Conservation (phyloP, 2,888 invertebrate species). For the Embidobia sp. region DNA sequence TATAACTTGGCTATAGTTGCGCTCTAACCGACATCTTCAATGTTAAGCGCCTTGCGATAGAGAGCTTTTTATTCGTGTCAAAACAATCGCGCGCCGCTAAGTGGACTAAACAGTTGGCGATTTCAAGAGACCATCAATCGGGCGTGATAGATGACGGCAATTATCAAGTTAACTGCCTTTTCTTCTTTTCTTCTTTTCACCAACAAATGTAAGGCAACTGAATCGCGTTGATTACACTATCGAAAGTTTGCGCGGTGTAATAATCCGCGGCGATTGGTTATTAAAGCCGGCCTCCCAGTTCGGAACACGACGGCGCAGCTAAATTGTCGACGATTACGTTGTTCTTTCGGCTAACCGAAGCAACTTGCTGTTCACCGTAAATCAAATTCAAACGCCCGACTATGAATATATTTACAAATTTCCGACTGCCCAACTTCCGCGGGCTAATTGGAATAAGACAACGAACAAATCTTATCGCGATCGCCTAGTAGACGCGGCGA, state of each 20-base stretch:
- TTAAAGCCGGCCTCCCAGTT: too few species aligned
- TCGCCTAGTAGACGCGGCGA: neutral
- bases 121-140: too few species aligned
- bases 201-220: too few species aligned
- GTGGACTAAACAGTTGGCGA: too few species aligned
- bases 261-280: too few species aligned
- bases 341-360: conserved; percentile 19
- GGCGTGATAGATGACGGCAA: too few species aligned
- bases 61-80: conserved; percentile 55
- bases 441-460: conserved; percentile 19
- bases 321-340: conserved; percentile 23
- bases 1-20: conserved; percentile 60
- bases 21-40: conserved; percentile 58
- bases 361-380: conserved; percentile 23
- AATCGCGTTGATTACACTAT: too few species aligned
- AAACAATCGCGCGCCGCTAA: too few species aligned
- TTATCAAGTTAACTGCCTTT: too few species aligned
- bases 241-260: too few species aligned
- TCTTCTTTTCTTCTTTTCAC: too few species aligned
- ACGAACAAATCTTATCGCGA: conserved; percentile 15
- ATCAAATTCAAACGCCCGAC: conserved; percentile 8
- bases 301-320: too few species aligned
- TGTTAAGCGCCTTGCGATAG: conserved; percentile 43
- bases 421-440: neutral
- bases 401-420: conserved; percentile 28